Evolutionary conservation across 2,797 vertebrate species (phyloP), one percentile per base, ranked within the genome.

Genomic region (Dendrocincla fuliginosa): DNA sequence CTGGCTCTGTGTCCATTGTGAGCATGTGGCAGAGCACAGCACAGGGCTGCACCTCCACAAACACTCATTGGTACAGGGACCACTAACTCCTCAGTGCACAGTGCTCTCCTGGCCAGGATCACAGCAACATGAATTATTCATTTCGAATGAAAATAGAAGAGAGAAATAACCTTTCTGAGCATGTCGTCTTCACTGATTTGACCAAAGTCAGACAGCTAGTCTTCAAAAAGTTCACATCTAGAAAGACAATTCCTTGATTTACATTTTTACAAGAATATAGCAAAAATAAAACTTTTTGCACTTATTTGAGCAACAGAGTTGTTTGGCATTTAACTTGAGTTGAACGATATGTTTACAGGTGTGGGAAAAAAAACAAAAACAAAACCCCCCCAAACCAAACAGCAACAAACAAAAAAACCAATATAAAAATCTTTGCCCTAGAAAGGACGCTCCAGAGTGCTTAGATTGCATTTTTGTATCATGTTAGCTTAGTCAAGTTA

Each of bases 1-100:
- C 4, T 6, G 27, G 28, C 28, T n/a, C 16, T 27, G 41, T 22
- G 30, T 30, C 8, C 56, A 8, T 0, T 0, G 3, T 1, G 12
- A 2, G 17, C 1, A 0, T 13, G 30, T 52, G 56, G 46, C 2
- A 1, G 32, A 37, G 24, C 56, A 20, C 8, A 35, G 50, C 2
- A 0, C 2, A 1, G 25, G 23, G 33, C 37, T 49, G 42, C 52
- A 59, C 32, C 27, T 5, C 4, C 47, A 18, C 25, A 39, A 39
- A 20, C 25, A 19, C 16, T 56, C 32, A 6, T 1, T 32, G 12
- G 8, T 22, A 25, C 0, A 20, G 33, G 23, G 7, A 53, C 20
- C 60, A 28, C 15, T 22, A 55, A 3, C 32, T 41, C 53, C 32
- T 28, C 32, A 11, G 0, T 2, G 22, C 20, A 22, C n/a, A 71